Conservation (phyloP, 2,113 vertebrate species). For the Heterocephalus glaber region DNA sequence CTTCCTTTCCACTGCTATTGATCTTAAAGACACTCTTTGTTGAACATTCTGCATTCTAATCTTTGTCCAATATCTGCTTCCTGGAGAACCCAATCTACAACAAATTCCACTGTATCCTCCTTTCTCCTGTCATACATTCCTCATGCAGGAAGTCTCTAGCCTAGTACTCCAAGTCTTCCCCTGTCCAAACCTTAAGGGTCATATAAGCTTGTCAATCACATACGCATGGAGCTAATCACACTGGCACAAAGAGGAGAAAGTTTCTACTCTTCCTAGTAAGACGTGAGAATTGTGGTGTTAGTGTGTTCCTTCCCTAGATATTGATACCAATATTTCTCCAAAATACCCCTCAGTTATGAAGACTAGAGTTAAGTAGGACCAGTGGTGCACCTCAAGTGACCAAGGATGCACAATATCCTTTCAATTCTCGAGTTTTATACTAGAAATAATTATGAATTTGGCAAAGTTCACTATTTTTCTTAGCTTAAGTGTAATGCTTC, state of each 20-base stretch:
- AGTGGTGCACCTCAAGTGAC: neutral
- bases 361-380: neutral
- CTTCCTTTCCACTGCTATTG: neutral
- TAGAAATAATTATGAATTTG: constrained; percentile 15
- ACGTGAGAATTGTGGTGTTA: neutral
- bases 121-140: neutral
- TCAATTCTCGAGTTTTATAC: neutral
- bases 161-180: neutral
- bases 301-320: neutral
- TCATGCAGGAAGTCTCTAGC: neutral
- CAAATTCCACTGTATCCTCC: neutral
- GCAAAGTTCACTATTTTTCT: neutral
- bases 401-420: neutral
- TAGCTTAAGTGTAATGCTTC: neutral
- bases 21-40: neutral
- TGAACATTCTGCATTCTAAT: neutral
- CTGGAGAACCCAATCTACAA: neutral
- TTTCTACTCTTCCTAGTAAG: neutral
- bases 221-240: neutral
- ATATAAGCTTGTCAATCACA: neutral
- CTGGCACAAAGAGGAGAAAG: neutral
- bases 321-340: neutral
- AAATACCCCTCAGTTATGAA: neutral
- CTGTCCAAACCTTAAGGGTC: neutral
- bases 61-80: neutral